Percentiles rank a stretch among this genome's conserved stretches.
phyloP scores from a whole-genome alignment of 2,113 vertebrate species.

The Psittacus erithacus region DNA sequence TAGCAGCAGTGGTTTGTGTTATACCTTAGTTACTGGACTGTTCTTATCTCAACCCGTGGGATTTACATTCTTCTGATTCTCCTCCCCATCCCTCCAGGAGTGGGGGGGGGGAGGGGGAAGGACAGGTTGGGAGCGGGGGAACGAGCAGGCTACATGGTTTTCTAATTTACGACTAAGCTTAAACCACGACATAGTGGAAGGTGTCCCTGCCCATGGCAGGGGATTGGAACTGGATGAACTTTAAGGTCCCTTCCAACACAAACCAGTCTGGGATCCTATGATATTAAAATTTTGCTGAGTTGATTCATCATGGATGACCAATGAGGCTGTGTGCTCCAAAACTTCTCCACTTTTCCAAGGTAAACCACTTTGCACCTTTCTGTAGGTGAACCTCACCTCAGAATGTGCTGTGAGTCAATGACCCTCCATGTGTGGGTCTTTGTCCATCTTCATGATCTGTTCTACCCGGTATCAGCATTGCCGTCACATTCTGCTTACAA shows the following conservation, averaged over 20 bases:
- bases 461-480: fast-evolving
- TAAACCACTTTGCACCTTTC: background rate
- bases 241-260: background rate
- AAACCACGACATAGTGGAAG: background rate
- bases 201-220: background rate
- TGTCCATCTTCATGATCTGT: background rate
- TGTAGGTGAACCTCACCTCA: background rate
- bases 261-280: background rate
- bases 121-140: no score
- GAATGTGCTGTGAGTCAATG: fast-evolving
- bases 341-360: background rate
- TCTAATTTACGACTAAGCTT: no score
- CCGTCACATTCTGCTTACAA: background rate
- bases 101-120: no score
- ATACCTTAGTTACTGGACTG: no score
- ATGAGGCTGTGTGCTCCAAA: background rate
- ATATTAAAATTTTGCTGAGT: background rate
- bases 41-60: no score
- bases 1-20: no score
- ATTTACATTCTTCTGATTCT: no score
- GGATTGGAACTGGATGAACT: background rate
- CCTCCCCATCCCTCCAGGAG: no score
- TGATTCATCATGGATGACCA: background rate
- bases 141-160: no score
- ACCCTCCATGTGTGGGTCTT: background rate